Conservation (phyloP, 2,888 invertebrate species). For the Lasius platythorax region DNA sequence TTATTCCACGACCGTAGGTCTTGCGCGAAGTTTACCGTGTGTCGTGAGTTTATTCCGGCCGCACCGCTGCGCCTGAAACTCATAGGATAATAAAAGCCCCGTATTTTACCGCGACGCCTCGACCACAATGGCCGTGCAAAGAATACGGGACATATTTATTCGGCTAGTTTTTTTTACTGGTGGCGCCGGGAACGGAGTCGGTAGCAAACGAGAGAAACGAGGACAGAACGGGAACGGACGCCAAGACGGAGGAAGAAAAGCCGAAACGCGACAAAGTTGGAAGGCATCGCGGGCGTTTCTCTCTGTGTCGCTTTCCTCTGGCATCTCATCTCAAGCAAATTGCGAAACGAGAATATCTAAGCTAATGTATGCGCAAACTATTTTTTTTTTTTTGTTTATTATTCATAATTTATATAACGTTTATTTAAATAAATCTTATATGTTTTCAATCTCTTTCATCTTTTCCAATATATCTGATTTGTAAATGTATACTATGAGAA, state of each 20-base stretch:
- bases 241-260: conserved; percentile 33
- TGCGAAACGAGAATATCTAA: conserved; percentile 6
- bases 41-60: conserved; percentile 73
- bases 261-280: conserved; percentile 45
- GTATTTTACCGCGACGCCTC: conserved; percentile 78
- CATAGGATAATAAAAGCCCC: conserved; percentile 80
- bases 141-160: conserved; percentile 81
- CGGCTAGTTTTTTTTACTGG: conserved; percentile 57
- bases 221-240: conserved; percentile 36
- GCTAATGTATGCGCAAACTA: conserved; percentile 18
- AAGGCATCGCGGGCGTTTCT: conserved; percentile 2
- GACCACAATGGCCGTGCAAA: conserved; percentile 79
- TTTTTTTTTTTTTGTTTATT: background rate
- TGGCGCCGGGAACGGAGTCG: conserved; percentile 47
- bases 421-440: background rate
- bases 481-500: background rate
- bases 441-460: background rate
- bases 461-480: background rate
- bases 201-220: conserved; percentile 54
- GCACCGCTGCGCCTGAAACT: conserved; percentile 73
- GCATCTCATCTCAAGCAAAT: conserved; percentile 29
- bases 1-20: conserved; percentile 65
- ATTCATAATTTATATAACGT: background rate
- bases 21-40: conserved; percentile 65
- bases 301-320: background rate